Percentiles rank a stretch among this genome's conserved stretches.
phyloP scores from a whole-genome alignment of 2,113 vertebrate species.

The Phyllostomus hastatus region DNA sequence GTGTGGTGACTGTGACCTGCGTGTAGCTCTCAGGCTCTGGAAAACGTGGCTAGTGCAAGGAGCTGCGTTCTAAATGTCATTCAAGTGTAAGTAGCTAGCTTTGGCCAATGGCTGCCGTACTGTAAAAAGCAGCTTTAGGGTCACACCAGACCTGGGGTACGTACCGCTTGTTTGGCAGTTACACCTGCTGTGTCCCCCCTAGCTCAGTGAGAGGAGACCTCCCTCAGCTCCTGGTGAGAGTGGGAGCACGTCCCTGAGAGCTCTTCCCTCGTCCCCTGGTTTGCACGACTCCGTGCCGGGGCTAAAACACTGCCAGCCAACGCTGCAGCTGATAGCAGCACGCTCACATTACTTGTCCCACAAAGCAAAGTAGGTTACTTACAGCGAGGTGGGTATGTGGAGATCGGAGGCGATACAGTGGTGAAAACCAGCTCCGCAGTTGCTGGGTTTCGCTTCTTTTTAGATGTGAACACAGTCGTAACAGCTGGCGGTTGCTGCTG shows the following conservation, averaged over 20 bases:
- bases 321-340: not conserved
- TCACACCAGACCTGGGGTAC: not conserved
- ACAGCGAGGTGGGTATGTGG: not conserved
- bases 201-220: not conserved
- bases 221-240: not conserved
- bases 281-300: not conserved
- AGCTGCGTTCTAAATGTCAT: not conserved
- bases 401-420: not conserved
- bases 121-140: not conserved
- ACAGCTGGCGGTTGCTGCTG: not conserved
- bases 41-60: not conserved
- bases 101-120: not conserved
- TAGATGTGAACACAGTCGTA: not conserved
- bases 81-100: not conserved
- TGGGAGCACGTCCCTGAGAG: not conserved
- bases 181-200: not conserved
- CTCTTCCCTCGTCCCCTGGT: not conserved
- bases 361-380: not conserved
- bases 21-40: not conserved
- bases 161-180: not conserved
- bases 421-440: not conserved
- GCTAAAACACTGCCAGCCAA: not conserved
- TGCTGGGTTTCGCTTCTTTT: not conserved
- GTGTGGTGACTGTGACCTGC: not conserved
- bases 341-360: not conserved